phyloP scores from a whole-genome alignment of 2,113 vertebrate species.

The Uropsilus gracilis region DNA sequence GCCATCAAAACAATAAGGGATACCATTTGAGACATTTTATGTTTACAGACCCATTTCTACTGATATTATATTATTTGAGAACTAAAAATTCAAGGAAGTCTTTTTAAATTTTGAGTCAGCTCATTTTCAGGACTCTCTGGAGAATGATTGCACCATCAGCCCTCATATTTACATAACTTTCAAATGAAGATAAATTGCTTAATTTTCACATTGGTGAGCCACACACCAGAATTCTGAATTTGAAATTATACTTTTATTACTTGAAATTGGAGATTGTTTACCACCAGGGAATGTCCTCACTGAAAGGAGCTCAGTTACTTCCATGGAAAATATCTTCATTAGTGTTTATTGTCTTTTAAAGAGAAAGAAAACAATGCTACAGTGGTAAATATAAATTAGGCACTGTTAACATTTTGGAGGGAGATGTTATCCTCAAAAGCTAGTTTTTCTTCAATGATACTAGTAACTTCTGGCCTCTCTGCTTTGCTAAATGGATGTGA shows the following conservation, averaged over 20 bases:
- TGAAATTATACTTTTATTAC: background rate
- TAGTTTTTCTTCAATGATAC: background rate
- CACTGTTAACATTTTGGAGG: background rate
- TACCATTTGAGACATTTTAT: background rate
- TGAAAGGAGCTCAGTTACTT: background rate
- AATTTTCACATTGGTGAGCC: background rate
- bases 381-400: background rate
- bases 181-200: background rate
- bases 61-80: background rate
- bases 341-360: background rate
- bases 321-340: background rate
- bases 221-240: background rate
- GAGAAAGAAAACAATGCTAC: background rate
- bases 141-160: background rate
- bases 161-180: conserved; percentile 1
- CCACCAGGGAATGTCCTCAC: background rate
- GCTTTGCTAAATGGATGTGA: background rate
- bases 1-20: background rate
- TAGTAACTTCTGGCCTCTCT: background rate
- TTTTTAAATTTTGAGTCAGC: background rate
- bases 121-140: background rate
- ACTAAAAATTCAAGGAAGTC: background rate
- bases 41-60: background rate
- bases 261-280: background rate
- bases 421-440: background rate